A percentile compares a stretch with the other conserved stretches of the same genome.
Evolutionary conservation across 2,797 vertebrate species (phyloP).

Genomic region (Iguana delicatissima): DNA sequence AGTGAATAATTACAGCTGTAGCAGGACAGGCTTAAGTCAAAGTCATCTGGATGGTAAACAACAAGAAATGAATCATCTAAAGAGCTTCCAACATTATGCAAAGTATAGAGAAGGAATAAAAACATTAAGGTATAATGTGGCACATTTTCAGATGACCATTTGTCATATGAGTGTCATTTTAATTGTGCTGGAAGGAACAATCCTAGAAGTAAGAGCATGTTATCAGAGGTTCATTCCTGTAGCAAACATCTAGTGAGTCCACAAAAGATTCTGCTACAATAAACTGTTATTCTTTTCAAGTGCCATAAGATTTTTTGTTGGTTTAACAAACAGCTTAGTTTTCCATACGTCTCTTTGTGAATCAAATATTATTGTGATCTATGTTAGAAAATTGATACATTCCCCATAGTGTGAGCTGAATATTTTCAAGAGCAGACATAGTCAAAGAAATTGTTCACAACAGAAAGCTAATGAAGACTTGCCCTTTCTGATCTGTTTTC

Average conservation of each 20-base stretch:
- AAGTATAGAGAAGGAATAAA: too few relatives aligned
- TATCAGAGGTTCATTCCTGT: not conserved
- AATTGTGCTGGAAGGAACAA: not conserved
- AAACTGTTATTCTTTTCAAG: not conserved
- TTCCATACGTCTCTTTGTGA: not conserved
- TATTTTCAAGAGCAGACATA: conserved; percentile 15
- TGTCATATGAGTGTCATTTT: not conserved
- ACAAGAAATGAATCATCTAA: too few relatives aligned
- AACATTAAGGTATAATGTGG: too few relatives aligned
- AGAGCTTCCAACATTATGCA: too few relatives aligned
- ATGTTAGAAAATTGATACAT: conserved; percentile 11
- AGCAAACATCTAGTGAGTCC: not conserved
- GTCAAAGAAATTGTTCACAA: conserved; percentile 8
- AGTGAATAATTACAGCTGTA: too few relatives aligned
- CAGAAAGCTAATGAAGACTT: conserved; percentile 51
- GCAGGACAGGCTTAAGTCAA: too few relatives aligned
- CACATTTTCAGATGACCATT: not conserved
- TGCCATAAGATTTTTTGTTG: not conserved
- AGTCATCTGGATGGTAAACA: too few relatives aligned
- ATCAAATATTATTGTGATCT: not conserved
- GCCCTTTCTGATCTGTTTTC: conserved; percentile 40
- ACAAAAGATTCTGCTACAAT: not conserved
- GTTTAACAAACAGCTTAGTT: not conserved
- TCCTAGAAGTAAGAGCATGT: not conserved
- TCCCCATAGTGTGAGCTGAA: not conserved